A percentile compares a stretch with the other conserved stretches of the same genome.
These are phyloP conservation scores for Carpatolechia fugitivella DNA, from an alignment of 2,888 invertebrate species.

Conservation along the genomic window DNA sequence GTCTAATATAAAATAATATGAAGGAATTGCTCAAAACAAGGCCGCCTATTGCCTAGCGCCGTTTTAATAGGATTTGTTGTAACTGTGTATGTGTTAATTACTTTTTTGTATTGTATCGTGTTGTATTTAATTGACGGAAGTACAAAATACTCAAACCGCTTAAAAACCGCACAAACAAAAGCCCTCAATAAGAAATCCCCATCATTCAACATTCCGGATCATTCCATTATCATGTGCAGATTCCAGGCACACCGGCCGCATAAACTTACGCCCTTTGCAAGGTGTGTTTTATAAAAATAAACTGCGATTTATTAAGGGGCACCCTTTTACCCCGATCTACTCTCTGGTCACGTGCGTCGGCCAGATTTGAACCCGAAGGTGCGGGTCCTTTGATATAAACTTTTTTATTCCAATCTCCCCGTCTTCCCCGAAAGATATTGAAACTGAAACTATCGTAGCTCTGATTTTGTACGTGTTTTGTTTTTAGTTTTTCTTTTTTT, in stretches of 20 bases:
- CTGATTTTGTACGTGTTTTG: slow-evolving; percentile 35
- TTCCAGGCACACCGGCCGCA: slow-evolving; percentile 59
- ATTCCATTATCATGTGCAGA: slow-evolving; percentile 39
- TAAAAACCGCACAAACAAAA: too few species aligned
- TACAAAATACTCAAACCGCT: too few species aligned
- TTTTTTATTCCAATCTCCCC: slow-evolving; percentile 37
- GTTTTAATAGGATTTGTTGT: too few species aligned
- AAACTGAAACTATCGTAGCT: slow-evolving; percentile 51
- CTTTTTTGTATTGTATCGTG: too few species aligned
- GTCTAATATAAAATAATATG: too few species aligned
- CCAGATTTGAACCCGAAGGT: slow-evolving; percentile 65
- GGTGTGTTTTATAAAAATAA: slow-evolving; percentile 72
- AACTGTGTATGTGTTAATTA: too few species aligned
- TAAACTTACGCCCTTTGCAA: slow-evolving; percentile 65
- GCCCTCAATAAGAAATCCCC: too few species aligned
- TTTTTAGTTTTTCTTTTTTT: slow-evolving; percentile 14
- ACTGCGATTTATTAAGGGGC: slow-evolving; percentile 74
- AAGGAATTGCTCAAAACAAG: too few species aligned
- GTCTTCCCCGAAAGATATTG: slow-evolving; percentile 64
- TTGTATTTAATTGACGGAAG: too few species aligned
- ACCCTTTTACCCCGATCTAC: slow-evolving; percentile 23
- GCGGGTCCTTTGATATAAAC: slow-evolving; percentile 63
- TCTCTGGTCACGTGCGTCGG: slow-evolving; percentile 59
- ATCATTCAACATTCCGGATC: slow-evolving; percentile 16
- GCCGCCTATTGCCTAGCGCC: too few species aligned